Conservation (phyloP, 2,797 vertebrate genomes). For the Sebastolobus alascanus region DNA sequence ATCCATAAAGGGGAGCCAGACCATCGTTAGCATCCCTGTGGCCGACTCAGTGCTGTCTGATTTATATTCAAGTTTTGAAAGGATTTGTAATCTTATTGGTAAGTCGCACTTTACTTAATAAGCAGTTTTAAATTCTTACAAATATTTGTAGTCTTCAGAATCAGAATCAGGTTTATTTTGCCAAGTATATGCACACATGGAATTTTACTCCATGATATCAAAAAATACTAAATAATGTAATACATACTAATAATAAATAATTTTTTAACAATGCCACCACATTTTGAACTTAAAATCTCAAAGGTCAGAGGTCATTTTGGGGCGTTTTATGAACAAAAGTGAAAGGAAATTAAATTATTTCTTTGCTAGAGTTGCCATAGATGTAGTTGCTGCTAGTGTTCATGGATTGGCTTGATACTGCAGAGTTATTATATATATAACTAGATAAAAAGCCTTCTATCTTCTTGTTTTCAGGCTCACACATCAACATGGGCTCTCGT, state of each 20-base stretch:
- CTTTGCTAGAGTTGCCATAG: not conserved
- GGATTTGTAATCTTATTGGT: slow-evolving; percentile 90
- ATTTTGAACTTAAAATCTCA: not conserved
- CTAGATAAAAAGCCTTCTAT: not conserved
- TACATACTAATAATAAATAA: no score
- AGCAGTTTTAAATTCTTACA: not conserved
- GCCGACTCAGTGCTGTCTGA: slow-evolving; percentile 77
- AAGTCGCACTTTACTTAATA: slow-evolving; percentile 28
- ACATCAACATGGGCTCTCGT: slow-evolving; percentile 69
- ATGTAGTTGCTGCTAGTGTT: not conserved
- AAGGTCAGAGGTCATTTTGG: not conserved
- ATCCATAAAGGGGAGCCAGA: slow-evolving; percentile 31
- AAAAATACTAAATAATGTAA: no score
- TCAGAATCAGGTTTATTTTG: not conserved
- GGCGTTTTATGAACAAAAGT: not conserved
- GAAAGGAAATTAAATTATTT: not conserved
- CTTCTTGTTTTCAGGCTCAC: slow-evolving; percentile 61
- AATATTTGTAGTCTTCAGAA: not conserved
- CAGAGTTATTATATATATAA: not conserved
- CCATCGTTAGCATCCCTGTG: slow-evolving; percentile 82
- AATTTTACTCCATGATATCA: no score
- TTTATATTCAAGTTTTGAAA: slow-evolving; percentile 81
- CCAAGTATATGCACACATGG: no score
- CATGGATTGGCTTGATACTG: not conserved
- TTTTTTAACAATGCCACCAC: no score